Evolutionary conservation across 1,140 invertebrate species (phyloP), one percentile per base, ranked within the genome.

Genomic region (Polypedilum pembai): DNA sequence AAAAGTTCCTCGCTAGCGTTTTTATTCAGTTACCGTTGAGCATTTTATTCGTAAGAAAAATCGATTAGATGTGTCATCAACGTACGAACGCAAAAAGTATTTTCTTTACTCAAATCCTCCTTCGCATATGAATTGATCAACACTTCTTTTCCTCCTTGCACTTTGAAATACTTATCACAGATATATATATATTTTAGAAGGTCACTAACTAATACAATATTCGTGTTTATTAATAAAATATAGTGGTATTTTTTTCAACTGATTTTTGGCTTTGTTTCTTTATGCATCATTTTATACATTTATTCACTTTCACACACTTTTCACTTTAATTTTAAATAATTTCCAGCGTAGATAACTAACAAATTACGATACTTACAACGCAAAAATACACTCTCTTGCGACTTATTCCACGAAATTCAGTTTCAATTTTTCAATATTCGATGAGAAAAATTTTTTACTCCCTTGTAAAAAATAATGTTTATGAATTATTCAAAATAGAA

Each of bases 1-100:
- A 45, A 56, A 56, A 56, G n/a, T 45, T 56, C n/a, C 45, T n/a
- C n/a, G 10, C n/a, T 56, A 56, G n/a, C 45, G 45, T 56, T 15
- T 56, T 12, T 56, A 12, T n/a, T 4, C 15, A n/a, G 12, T 4
- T 56, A 12, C 45, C 45, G 45, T 56, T 56, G 45, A 56, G n/a
- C n/a, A 15, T 45, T 12, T 56, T 56, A n/a, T 56, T 56, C 45
- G 45, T 56, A 56, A n/a, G 45, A 56, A 56, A 56, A 56, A 56
- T 56, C 45, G 45, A 56, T 56, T 56, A n/a, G 45, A 56, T 56
- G 45, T 56, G 45, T 56, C 45, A 56, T 56, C 45, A 56, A 56
- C 45, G 45, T 4, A 15, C 12, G n/a, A 56, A 33, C 24, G 24
- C 24, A 56, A 56, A 56, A 56, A 56, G 8, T 45, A 45, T 45